Percentiles rank a stretch among this genome's conserved stretches.
phyloP scores from a whole-genome alignment of 2,888 invertebrate species.

The Agrotis ipsilon region DNA sequence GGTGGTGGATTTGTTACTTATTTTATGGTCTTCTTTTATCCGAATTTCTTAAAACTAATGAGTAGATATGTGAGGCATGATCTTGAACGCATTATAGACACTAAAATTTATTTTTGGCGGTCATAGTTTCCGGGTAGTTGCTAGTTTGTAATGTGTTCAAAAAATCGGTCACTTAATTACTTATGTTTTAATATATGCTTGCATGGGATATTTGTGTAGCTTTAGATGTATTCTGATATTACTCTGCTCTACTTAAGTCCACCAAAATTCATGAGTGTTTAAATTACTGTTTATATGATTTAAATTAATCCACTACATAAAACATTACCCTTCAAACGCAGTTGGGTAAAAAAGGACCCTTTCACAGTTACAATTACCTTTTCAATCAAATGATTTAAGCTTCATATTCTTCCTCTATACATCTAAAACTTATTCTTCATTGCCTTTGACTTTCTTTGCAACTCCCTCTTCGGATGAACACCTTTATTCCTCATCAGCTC shows the following conservation, averaged over 20 bases:
- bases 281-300: no score
- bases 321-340: no score
- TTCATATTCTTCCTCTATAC: slow-evolving; percentile 4
- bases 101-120: background rate
- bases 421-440: background rate
- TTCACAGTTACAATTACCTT: background rate
- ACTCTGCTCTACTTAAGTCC: no score
- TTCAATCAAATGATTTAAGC: slow-evolving; percentile 4
- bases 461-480: slow-evolving; percentile 52
- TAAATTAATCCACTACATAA: no score
- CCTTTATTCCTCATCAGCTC: slow-evolving; percentile 88
- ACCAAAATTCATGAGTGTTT: no score
- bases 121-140: background rate
- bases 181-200: slow-evolving; percentile 6
- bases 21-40: background rate
- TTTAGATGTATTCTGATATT: slow-evolving; percentile 26
- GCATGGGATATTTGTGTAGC: slow-evolving; percentile 45
- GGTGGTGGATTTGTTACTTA: slow-evolving; percentile 25
- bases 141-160: background rate
- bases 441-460: slow-evolving; percentile 9
- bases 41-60: no score
- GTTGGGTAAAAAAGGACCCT: no score
- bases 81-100: background rate
- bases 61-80: no score
- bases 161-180: background rate